Evolutionary conservation across 2,113 vertebrate genomes (phyloP), one percentile per base, ranked within the genome.

Genomic region (Gymnocephalus cernua): DNA sequence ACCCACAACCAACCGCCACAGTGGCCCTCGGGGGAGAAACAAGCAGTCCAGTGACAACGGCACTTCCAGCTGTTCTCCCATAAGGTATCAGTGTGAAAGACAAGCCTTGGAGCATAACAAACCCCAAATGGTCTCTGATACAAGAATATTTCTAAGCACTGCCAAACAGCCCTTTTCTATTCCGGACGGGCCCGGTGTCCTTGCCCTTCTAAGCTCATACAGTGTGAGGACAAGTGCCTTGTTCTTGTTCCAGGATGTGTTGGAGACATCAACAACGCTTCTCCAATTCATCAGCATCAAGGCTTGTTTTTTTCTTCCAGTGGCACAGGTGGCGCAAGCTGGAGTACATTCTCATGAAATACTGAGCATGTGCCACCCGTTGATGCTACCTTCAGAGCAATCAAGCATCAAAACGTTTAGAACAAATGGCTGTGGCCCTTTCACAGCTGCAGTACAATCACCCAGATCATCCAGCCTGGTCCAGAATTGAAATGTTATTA

Each of bases 51-150:
- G 77, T 64, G 83, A 88, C 79, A 86, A 64, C 4, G 29, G 63
- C 78, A 63, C 74, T 65, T 87, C 78, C 89, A 92, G 92, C 88
- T 92, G 90, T 87, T 88, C 64, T 87, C 84, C 90, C 91, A 75
- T 4, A 57, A 82, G 86, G 79, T 56, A 23, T 3, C 25, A 4
- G 38, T 69, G 80, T 69, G 56, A 23, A 54, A 77, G 45, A 82
- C 71, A 50, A 68, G 70, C 66, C 74, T 61, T 11, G 27, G 56
- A 62, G 74, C 35, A 19, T n/a, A 32, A 83, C 51, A 77, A 51
- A 77, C 0, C 65, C 79, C 29, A 50, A 82, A 82, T 25, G 27
- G 68, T 78, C 72, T 75, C 76, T 74, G 79, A 72, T 74, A 72
- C 53, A 25, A 35, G 54, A 69, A 83, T 47, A 77, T 85, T 59